phyloP scores from a whole-genome alignment of 2,888 invertebrate species.

The Ischnus inquisitorius region DNA sequence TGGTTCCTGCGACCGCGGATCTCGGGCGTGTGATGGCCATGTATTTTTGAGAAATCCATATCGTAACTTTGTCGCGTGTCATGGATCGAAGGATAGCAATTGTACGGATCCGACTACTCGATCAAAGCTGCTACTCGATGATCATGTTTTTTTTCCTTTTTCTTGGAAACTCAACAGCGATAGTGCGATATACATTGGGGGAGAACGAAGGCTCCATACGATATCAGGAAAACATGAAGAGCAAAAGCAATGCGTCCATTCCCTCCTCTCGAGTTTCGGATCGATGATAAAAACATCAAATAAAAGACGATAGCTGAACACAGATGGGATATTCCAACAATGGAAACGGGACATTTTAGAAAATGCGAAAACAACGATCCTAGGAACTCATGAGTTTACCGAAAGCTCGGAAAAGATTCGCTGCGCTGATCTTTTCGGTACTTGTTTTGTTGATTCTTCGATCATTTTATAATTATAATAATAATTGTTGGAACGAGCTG shows the following conservation, averaged over 20 bases:
- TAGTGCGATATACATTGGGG: constrained; percentile 55
- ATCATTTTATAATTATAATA: too few species aligned
- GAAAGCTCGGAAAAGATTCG: constrained; percentile 28
- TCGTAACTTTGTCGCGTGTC: too few species aligned
- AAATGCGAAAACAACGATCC: constrained; percentile 66
- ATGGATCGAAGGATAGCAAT: background rate
- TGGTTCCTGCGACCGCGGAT: too few species aligned
- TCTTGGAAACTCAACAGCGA: background rate
- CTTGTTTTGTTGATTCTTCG: background rate
- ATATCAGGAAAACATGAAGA: constrained; percentile 73
- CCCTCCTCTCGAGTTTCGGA: too few species aligned
- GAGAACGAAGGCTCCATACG: constrained; percentile 74
- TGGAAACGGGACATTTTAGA: constrained; percentile 67
- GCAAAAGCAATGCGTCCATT: background rate
- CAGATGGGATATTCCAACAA: constrained; percentile 50
- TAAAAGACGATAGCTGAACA: constrained; percentile 54
- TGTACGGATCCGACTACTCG: constrained; percentile 1
- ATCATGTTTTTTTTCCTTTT: constrained; percentile 27
- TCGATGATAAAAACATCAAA: background rate
- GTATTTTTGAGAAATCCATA: too few species aligned
- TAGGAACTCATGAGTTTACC: constrained; percentile 66
- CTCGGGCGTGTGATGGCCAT: too few species aligned
- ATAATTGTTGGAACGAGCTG: too few species aligned
- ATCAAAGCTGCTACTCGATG: background rate
- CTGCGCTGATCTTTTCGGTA: background rate